These are phyloP conservation scores for Notothenia rossii DNA, from an alignment of 2,113 vertebrate species.

Conservation along the genomic window DNA sequence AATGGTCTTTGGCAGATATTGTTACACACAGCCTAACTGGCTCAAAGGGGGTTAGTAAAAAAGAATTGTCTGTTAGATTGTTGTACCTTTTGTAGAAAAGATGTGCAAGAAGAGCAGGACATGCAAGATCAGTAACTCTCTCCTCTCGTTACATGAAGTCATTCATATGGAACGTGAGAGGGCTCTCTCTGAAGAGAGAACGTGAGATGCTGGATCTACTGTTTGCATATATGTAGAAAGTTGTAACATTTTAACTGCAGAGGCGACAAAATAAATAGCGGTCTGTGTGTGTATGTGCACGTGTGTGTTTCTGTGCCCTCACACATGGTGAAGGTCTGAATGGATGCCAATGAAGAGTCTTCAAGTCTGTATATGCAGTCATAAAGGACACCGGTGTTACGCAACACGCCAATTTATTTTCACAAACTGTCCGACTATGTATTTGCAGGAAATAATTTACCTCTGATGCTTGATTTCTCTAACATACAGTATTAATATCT, in stretches of 20 bases:
- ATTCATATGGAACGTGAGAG: slow-evolving; percentile 58
- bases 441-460: background rate
- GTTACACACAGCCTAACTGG: slow-evolving; percentile 16
- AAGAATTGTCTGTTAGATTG: slow-evolving; percentile 45
- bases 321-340: slow-evolving; percentile 35
- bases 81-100: slow-evolving; percentile 21
- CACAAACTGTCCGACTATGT: slow-evolving; percentile 7
- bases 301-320: slow-evolving; percentile 11
- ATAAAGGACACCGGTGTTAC: slow-evolving; percentile 37
- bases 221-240: slow-evolving; percentile 46
- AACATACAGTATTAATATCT: too few relatives aligned
- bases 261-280: slow-evolving; percentile 2
- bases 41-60: background rate
- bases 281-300: slow-evolving; percentile 1
- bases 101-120: slow-evolving; percentile 19
- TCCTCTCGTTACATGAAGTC: slow-evolving; percentile 67
- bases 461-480: background rate
- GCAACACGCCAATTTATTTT: slow-evolving; percentile 23
- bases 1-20: slow-evolving; percentile 42
- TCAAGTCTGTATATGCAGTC: slow-evolving; percentile 43
- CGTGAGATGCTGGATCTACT: slow-evolving; percentile 35
- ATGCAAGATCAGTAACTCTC: slow-evolving; percentile 35
- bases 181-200: slow-evolving; percentile 28
- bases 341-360: slow-evolving; percentile 44
- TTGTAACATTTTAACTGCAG: slow-evolving; percentile 44